Percentiles rank a stretch among this genome's conserved stretches.
Evolutionary conservation across 2,888 invertebrate genomes (phyloP).

Genomic region (Acanthosepion esculentum): DNA sequence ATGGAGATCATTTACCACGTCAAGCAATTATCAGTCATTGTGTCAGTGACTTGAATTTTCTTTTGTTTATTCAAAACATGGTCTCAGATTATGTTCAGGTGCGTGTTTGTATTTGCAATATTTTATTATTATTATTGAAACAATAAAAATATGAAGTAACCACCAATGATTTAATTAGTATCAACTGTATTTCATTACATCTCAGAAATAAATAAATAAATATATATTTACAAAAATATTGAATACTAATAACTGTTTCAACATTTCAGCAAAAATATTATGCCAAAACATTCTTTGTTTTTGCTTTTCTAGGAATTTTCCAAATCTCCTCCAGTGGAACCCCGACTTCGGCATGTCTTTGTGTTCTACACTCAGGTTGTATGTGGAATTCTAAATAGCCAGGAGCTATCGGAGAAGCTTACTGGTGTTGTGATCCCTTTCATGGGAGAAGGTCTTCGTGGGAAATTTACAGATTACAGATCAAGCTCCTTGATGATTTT

Average conservation of each 20-base stretch:
- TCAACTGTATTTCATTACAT: too few species aligned
- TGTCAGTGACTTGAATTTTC: constrained; percentile 79
- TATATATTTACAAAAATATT: too few species aligned
- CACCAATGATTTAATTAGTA: too few species aligned
- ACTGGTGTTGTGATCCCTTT: constrained; percentile 83
- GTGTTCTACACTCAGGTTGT: constrained; percentile 87
- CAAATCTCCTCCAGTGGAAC: not conserved
- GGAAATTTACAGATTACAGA: constrained; percentile 83
- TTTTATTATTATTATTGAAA: too few species aligned
- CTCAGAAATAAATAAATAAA: too few species aligned
- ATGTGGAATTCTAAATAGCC: constrained; percentile 79
- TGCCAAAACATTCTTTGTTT: not conserved
- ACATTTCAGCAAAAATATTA: too few species aligned
- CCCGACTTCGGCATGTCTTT: constrained; percentile 80
- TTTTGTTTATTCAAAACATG: constrained; percentile 81
- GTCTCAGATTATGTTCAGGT: constrained; percentile 79
- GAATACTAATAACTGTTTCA: too few species aligned
- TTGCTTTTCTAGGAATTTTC: constrained; percentile 34
- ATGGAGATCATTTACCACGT: constrained; percentile 84
- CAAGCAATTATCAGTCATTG: constrained; percentile 84
- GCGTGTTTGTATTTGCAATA: constrained; percentile 47
- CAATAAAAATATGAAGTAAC: too few species aligned
- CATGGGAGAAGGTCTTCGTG: constrained; percentile 82
- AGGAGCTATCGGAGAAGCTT: constrained; percentile 78
- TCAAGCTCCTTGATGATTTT: constrained; percentile 85